phyloP scores from a whole-genome alignment of 2,888 invertebrate species.

The Calliopum simillimum region DNA sequence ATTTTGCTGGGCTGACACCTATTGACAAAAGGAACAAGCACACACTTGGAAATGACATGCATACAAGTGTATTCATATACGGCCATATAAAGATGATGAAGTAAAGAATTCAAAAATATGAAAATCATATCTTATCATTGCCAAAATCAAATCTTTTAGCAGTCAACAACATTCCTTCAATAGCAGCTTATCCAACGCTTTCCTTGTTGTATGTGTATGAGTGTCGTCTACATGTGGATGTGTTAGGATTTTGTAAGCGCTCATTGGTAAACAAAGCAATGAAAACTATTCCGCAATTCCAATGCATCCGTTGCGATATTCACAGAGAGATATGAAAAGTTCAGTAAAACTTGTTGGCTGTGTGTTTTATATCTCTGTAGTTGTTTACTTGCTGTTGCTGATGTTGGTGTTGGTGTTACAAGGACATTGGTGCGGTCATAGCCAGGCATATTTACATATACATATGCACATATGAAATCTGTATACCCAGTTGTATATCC shows the following conservation, averaged over 20 bases:
- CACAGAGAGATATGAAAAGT: neutral
- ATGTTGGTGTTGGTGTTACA: conserved; percentile 6
- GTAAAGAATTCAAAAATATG: conserved; percentile 19
- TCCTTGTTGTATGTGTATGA: neutral
- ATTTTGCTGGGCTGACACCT: too few species aligned
- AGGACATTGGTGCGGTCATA: conserved; percentile 22
- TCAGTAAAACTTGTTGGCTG: too few species aligned
- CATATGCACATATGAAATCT: neutral
- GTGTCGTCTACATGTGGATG: neutral
- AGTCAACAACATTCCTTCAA: neutral
- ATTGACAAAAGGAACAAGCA: too few species aligned
- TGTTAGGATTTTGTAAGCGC: neutral
- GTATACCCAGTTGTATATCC: too few species aligned
- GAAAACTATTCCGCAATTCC: neutral
- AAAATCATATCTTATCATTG: conserved; percentile 24
- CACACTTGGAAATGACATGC: too few species aligned
- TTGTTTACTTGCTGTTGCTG: neutral
- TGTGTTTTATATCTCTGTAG: too few species aligned
- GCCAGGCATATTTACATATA: neutral
- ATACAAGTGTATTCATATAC: too few species aligned
- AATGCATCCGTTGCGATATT: conserved; percentile 1
- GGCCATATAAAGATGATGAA: too few species aligned
- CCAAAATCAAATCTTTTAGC: conserved; percentile 22
- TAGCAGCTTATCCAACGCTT: neutral
- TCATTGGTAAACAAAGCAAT: too few species aligned